These are phyloP conservation scores for Unio pictorum DNA, from an alignment of 2,888 invertebrate species.

Conservation along the genomic window DNA sequence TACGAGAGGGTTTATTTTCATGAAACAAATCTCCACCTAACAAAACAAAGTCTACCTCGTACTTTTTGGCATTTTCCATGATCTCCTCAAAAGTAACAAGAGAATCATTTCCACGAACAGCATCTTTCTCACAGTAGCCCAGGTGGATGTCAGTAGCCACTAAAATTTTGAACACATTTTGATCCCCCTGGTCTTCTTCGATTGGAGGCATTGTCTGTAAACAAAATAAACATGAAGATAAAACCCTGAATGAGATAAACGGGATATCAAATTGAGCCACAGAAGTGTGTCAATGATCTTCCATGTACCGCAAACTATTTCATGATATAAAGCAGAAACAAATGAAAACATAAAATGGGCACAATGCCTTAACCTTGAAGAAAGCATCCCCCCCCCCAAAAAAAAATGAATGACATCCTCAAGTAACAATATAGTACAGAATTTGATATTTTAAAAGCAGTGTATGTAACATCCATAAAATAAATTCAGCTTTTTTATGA, in stretches of 20 bases:
- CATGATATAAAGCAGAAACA: too few relatives aligned
- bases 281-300: too few relatives aligned
- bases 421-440: too few relatives aligned
- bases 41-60: slow-evolving; percentile 83
- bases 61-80: slow-evolving; percentile 81
- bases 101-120: slow-evolving; percentile 82
- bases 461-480: too few relatives aligned
- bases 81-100: slow-evolving; percentile 96
- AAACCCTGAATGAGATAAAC: not conserved
- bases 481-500: too few relatives aligned
- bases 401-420: too few relatives aligned
- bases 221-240: not conserved
- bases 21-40: slow-evolving; percentile 98
- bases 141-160: slow-evolving; percentile 96
- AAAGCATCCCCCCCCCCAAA: too few relatives aligned
- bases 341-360: too few relatives aligned
- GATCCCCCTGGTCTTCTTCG: slow-evolving; percentile 33
- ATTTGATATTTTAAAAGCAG: too few relatives aligned
- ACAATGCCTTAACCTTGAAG: too few relatives aligned
- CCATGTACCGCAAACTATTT: too few relatives aligned
- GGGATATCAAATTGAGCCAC: not conserved
- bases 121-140: slow-evolving; percentile 89
- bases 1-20: slow-evolving; percentile 90
- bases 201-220: slow-evolving; percentile 11
- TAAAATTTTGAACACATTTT: slow-evolving; percentile 78